Base-by-base conservation (phyloP, 2,797 vertebrate species). In the Acrossocheilus wenchowensis region DNA sequence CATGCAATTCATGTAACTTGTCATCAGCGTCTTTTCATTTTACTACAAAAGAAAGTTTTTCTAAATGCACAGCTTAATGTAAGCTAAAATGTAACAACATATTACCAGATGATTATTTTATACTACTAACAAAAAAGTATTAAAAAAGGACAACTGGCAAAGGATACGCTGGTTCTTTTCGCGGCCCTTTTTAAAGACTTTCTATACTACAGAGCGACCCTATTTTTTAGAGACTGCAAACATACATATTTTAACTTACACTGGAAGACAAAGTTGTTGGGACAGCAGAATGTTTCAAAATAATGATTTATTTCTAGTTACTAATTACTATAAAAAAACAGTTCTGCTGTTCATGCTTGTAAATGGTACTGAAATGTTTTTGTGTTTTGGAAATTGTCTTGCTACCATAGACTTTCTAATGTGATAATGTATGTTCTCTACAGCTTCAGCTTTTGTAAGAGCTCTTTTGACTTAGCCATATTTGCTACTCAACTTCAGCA, bases 11-110 rank as follows among this genome's bases (percentile, higher is more conserved):
- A 78, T 54, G 4, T 66, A 15, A 64, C 62, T 45, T 45, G 36
- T 71, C 7, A 75, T 77, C 78, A 77, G 8, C 21, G n/a, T 74
- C 19, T 15, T 36, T 71, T 68, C 19, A 52, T 50, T 34, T 81
- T 68, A 81, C 62, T 23, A 34, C 66, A 30, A 87, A 84, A 81
- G 23, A 30, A 77, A 36, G 21, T 54, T 39, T 41, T 36, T 78
- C 12, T 3, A 23, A 78, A 39, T 41, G 52, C 34, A 78, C 34
- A 78, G 21, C 50, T 54, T 57, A 54, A 54, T 77, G 30, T 6
- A 54, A 39, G 34, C 50, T 39, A 57, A n/a, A 78, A 57, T 15
- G 4, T 7, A 57, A 57, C 52, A 78, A 57, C 12, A 0, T 39
- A 39, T 39, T 23, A 39, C 74, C 48, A 36, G 30, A 30, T 36